Percentiles rank a stretch among this genome's conserved stretches.
Evolutionary conservation across 1,140 invertebrate genomes (phyloP).

Genomic region (Hyphantria cunea): DNA sequence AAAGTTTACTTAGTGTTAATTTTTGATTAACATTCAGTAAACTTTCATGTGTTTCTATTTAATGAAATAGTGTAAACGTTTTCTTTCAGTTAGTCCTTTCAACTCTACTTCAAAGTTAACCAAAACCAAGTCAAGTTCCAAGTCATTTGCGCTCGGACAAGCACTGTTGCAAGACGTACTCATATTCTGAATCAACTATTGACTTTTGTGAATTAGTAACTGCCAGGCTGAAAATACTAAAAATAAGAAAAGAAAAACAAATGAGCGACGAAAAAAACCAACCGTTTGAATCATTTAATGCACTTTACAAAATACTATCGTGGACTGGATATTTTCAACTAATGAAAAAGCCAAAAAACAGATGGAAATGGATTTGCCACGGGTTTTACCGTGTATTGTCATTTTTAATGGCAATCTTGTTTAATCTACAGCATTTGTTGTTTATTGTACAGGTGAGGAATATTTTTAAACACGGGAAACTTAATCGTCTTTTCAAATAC

Average conservation of each 20-base stretch:
- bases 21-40: no score
- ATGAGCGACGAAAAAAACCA: conserved; percentile 17
- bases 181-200: no score
- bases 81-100: no score
- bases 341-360: conserved; percentile 20
- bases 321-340: conserved; percentile 29
- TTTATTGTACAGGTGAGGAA: conserved; percentile 31
- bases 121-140: no score
- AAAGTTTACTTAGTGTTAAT: no score
- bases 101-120: no score
- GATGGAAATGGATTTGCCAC: conserved; percentile 8
- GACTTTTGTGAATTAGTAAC: neutral
- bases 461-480: neutral
- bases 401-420: conserved; percentile 4
- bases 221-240: no score
- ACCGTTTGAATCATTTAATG: conserved; percentile 28
- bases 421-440: conserved; percentile 26
- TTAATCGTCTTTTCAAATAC: no score
- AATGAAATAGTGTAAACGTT: no score
- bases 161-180: no score
- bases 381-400: conserved; percentile 22
- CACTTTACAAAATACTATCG: conserved; percentile 23
- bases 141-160: no score
- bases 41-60: no score
- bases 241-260: neutral